These are phyloP conservation scores for Xerus rutilus DNA, from an alignment of 2,797 vertebrate species.

Conservation along the genomic window DNA sequence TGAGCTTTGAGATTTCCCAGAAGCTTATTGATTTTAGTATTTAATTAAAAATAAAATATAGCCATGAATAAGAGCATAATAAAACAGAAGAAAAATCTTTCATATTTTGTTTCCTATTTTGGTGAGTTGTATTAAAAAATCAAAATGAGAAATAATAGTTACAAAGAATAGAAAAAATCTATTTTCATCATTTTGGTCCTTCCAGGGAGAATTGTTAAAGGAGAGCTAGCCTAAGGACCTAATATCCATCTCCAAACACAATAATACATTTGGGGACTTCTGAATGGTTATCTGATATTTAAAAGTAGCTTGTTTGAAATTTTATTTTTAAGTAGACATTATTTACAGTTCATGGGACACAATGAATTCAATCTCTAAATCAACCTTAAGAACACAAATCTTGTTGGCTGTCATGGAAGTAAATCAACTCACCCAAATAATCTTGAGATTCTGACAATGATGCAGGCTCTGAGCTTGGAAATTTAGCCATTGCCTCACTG, in stretches of 20 bases:
- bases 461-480: slow-evolving; percentile 77
- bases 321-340: slow-evolving; percentile 79
- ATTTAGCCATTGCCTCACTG: slow-evolving; percentile 79
- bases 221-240: neutral
- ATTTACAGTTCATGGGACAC: slow-evolving; percentile 78
- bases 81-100: slow-evolving; percentile 55
- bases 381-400: slow-evolving; percentile 82
- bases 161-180: slow-evolving; percentile 51
- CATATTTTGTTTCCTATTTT: slow-evolving; percentile 15
- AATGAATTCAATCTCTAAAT: slow-evolving; percentile 80
- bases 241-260: neutral
- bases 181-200: slow-evolving; percentile 28
- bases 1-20: slow-evolving; percentile 52
- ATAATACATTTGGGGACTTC: neutral
- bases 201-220: neutral
- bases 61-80: slow-evolving; percentile 71
- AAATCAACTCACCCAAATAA: slow-evolving; percentile 87
- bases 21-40: slow-evolving; percentile 61
- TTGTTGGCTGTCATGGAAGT: slow-evolving; percentile 79
- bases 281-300: slow-evolving; percentile 49
- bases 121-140: slow-evolving; percentile 66
- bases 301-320: slow-evolving; percentile 74
- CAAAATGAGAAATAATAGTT: slow-evolving; percentile 66
- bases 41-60: slow-evolving; percentile 48
- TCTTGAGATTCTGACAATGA: slow-evolving; percentile 78